These are phyloP conservation scores for Tenthredo livida DNA, from an alignment of 2,888 invertebrate genomes.

Conservation along the genomic window DNA sequence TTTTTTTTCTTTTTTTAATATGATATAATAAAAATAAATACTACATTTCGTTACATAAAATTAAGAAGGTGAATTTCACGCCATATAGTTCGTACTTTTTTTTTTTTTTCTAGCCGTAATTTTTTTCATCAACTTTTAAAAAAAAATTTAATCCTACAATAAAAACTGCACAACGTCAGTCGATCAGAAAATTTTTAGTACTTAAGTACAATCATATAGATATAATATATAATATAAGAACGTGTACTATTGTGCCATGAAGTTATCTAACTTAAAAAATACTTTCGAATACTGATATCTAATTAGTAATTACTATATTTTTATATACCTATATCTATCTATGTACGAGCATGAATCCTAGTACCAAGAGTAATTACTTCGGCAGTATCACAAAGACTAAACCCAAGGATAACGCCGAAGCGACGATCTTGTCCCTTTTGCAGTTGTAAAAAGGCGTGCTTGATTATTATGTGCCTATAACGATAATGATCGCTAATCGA, in stretches of 20 bases:
- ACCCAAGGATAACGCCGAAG: not conserved
- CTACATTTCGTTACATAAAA: slow-evolving; percentile 48
- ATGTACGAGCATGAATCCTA: slow-evolving; percentile 37
- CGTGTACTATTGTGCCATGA: slow-evolving; percentile 32
- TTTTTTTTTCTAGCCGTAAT: not conserved
- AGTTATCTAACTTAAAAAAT: slow-evolving; percentile 24
- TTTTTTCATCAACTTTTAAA: too few relatives aligned
- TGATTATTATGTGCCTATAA: slow-evolving; percentile 31
- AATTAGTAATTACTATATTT: too few relatives aligned
- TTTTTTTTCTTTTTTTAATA: not conserved
- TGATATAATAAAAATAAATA: slow-evolving; percentile 50
- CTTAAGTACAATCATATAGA: slow-evolving; percentile 41
- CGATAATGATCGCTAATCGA: slow-evolving; percentile 28
- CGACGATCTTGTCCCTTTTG: not conserved
- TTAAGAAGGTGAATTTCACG: slow-evolving; percentile 21
- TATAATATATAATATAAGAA: slow-evolving; percentile 19
- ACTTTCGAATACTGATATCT: slow-evolving; percentile 26
- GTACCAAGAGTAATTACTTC: not conserved
- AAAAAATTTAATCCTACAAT: slow-evolving; percentile 22
- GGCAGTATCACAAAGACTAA: not conserved
- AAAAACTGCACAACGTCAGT: slow-evolving; percentile 22
- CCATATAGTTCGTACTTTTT: slow-evolving; percentile 11
- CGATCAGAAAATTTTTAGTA: slow-evolving; percentile 32
- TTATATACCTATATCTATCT: not conserved
- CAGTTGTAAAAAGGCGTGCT: slow-evolving; percentile 20